Conservation (phyloP, 2,113 vertebrate genomes). For the Gymnobelideus leadbeateri region DNA sequence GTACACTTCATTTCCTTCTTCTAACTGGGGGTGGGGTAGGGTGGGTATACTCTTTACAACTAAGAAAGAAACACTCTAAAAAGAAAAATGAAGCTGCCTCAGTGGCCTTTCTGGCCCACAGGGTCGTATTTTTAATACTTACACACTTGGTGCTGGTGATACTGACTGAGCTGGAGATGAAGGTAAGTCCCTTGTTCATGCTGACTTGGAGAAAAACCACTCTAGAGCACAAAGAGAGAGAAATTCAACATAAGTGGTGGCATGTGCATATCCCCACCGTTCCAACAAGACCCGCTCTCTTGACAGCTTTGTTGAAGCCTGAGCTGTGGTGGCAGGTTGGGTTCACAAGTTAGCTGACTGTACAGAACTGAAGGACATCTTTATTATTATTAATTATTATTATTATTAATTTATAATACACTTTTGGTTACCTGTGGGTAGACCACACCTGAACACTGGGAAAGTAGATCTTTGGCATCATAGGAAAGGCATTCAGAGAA, state of each 20-base stretch:
- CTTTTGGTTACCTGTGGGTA: neutral
- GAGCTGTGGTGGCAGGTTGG: neutral
- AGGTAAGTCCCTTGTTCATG: slow-evolving; percentile 94
- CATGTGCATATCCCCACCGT: neutral
- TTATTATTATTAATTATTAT: too few relatives aligned
- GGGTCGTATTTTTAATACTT: slow-evolving; percentile 81
- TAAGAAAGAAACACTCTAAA: neutral
- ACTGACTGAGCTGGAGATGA: slow-evolving; percentile 94
- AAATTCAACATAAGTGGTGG: neutral
- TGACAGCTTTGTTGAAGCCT: neutral
- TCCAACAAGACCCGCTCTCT: neutral
- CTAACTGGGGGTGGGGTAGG: neutral
- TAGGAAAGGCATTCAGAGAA: neutral
- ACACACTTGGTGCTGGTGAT: slow-evolving; percentile 94
- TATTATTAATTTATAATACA: neutral
- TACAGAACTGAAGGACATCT: neutral
- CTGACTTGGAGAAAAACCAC: slow-evolving; percentile 88
- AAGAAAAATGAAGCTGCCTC: neutral
- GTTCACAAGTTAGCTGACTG: neutral
- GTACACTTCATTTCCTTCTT: neutral
- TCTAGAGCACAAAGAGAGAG: neutral
- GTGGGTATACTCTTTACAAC: neutral
- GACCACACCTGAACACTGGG: neutral
- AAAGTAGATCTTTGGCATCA: neutral
- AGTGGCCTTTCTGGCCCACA: neutral